Conservation (phyloP, 2,113 vertebrate species). For the Otolemur garnettii region DNA sequence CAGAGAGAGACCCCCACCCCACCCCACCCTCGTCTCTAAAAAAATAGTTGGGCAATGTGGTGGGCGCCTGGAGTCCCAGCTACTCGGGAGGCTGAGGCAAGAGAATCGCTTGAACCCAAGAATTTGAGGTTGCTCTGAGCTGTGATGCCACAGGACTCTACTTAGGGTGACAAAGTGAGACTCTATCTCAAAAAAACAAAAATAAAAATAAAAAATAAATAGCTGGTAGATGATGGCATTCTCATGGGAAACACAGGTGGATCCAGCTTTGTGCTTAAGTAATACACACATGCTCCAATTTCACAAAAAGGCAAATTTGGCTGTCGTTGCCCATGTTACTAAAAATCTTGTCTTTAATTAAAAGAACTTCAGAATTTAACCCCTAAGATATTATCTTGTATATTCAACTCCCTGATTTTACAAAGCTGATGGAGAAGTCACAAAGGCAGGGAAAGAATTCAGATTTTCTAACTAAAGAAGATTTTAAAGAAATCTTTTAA, state of each 20-base stretch:
- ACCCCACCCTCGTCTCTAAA: no score
- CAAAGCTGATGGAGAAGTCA: neutral
- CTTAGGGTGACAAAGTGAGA: no score
- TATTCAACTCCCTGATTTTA: neutral
- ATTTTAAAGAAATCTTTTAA: no score
- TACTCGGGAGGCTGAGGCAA: no score
- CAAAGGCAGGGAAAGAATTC: neutral
- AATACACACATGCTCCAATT: neutral
- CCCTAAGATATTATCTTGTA: neutral
- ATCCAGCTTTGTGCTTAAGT: neutral
- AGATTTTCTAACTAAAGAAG: constrained; percentile 11
- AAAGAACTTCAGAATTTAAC: constrained; percentile 16
- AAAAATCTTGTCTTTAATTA: neutral
- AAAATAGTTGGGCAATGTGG: no score
- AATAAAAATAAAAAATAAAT: neutral
- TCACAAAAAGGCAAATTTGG: neutral
- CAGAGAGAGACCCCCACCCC: no score
- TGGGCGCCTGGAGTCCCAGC: no score
- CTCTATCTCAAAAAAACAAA: no score
- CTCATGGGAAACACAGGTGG: neutral
- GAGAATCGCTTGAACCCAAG: no score
- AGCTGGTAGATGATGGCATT: neutral
- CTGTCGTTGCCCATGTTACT: neutral
- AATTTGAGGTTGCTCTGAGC: no score
- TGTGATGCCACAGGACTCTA: no score